Evolutionary conservation across 1,140 invertebrate genomes (phyloP).

Genomic region (Zaprionus africanus): DNA sequence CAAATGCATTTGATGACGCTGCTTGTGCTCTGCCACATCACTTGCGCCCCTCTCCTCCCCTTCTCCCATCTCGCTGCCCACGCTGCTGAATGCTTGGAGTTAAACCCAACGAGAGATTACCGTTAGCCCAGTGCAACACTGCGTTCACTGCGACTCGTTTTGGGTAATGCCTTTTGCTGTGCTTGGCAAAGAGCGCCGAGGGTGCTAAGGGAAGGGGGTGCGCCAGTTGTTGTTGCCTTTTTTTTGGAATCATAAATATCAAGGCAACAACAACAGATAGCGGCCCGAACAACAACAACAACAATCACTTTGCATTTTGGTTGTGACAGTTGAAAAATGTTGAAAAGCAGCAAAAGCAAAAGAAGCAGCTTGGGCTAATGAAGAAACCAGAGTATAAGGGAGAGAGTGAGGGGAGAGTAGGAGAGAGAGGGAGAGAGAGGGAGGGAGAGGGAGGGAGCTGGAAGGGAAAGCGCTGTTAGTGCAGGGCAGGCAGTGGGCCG

Average conservation of each 20-base stretch:
- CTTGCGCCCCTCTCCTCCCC: neutral
- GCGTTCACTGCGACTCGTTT: neutral
- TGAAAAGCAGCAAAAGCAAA: slow-evolving; percentile 24
- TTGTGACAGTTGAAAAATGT: slow-evolving; percentile 51
- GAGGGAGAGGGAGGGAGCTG: neutral
- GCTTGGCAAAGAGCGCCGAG: neutral
- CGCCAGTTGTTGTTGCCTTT: slow-evolving; percentile 17
- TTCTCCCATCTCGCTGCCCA: neutral
- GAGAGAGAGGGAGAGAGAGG: neutral
- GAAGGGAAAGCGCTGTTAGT: too few relatives aligned
- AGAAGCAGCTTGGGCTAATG: slow-evolving; percentile 54
- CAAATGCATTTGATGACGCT: slow-evolving; percentile 30
- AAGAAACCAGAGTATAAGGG: slow-evolving; percentile 38
- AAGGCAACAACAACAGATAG: slow-evolving; percentile 10
- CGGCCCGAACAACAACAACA: slow-evolving; percentile 7
- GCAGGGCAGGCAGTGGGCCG: too few relatives aligned
- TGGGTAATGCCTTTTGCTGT: neutral
- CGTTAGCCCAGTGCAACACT: slow-evolving; percentile 27
- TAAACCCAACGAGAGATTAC: slow-evolving; percentile 20
- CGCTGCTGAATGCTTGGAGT: neutral
- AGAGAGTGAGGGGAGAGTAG: neutral
- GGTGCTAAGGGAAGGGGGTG: neutral
- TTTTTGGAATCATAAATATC: slow-evolving; percentile 43
- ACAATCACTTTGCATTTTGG: slow-evolving; percentile 49
- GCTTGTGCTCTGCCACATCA: neutral